Evolutionary conservation across 2,113 vertebrate species (phyloP), one percentile per base, ranked within the genome.

Genomic region (Phyllopteryx taeniolatus): DNA sequence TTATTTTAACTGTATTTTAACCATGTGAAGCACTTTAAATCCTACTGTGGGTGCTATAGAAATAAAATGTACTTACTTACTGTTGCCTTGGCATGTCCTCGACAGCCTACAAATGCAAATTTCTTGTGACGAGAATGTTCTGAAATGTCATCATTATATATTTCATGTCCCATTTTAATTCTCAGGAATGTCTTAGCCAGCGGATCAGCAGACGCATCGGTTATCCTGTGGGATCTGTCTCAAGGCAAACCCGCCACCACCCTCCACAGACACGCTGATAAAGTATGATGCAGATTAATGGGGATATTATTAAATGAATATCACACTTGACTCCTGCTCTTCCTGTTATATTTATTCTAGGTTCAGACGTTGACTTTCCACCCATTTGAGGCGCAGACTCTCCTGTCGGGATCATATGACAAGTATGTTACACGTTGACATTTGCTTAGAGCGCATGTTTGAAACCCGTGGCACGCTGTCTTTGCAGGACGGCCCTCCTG

Each of bases 391-490:
- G 94, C 95, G 39, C 97, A 99, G 91, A 98, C 96, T 12, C 94
- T 99, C n/a, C 78, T 99, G 84, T 96, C 97, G 42, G 97, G 97
- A 78, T 99, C 97, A 0, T 99, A 94, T 0, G 96, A 99, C 88
- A 99, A 97, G 97, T 99, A 92, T 63, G 94, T 77, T 9, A 9
- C 19, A 12, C 7, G 9, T 20, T 47, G 2, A 39, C 51, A 33
- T 22, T 47, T 27, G 9, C 17, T 60, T 0, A 49, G n/a, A 62
- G 22, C 1, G 3, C 10, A 0, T 4, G 6, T 42, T 69, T 39
- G 5, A 39, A 4, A 17, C 19, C 31, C 39, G 66, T 0, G 0
- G 27, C 71, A 71, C 19, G n/a, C 72, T 70, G 1, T 74, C 14
- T 68, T 59, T 63, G 13, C 57, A 99, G 97, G 79, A 96, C 96